A percentile compares a stretch with the other conserved stretches of the same genome.
Evolutionary conservation across 1,140 invertebrate species (phyloP).

Genomic region (Phortica variegata): DNA sequence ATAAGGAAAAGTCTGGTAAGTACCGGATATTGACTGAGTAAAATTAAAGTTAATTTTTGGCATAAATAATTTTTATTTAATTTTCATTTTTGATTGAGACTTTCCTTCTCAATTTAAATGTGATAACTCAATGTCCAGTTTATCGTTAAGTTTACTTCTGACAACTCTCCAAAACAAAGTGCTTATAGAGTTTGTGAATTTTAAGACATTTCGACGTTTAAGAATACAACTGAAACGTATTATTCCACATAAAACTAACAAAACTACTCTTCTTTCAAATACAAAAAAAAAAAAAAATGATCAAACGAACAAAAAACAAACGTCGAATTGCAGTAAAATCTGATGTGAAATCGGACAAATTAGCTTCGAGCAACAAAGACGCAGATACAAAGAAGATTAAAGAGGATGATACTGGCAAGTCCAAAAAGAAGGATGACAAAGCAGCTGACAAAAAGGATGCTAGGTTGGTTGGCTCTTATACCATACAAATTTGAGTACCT

Average conservation of each 20-base stretch:
- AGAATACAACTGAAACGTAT: too few relatives aligned
- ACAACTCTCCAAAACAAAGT: too few relatives aligned
- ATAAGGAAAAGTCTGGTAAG: conserved; percentile 53
- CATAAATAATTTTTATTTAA: conserved; percentile 1
- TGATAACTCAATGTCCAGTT: too few relatives aligned
- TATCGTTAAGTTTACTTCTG: too few relatives aligned
- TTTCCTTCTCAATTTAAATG: too few relatives aligned
- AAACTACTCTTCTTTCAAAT: too few relatives aligned
- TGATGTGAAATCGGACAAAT: conserved; percentile 34
- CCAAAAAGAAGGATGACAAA: conserved; percentile 51
- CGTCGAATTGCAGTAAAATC: conserved; percentile 34
- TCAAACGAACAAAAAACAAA: too few relatives aligned
- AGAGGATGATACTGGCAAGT: conserved; percentile 29
- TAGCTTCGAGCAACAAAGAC: conserved; percentile 23
- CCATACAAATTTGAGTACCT: background rate
- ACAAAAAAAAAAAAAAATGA: conserved; percentile 1
- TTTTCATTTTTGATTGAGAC: too few relatives aligned
- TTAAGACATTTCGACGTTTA: too few relatives aligned
- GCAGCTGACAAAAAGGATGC: conserved; percentile 43
- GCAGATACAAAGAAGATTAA: conserved; percentile 35
- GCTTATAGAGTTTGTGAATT: too few relatives aligned
- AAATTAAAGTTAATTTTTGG: conserved; percentile 1
- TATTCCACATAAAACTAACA: too few relatives aligned
- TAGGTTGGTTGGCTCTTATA: conserved; percentile 26
- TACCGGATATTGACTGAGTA: background rate